These are phyloP conservation scores for Bradynema listronoti DNA, from an alignment of 1,140 invertebrate species.

Conservation along the genomic window DNA sequence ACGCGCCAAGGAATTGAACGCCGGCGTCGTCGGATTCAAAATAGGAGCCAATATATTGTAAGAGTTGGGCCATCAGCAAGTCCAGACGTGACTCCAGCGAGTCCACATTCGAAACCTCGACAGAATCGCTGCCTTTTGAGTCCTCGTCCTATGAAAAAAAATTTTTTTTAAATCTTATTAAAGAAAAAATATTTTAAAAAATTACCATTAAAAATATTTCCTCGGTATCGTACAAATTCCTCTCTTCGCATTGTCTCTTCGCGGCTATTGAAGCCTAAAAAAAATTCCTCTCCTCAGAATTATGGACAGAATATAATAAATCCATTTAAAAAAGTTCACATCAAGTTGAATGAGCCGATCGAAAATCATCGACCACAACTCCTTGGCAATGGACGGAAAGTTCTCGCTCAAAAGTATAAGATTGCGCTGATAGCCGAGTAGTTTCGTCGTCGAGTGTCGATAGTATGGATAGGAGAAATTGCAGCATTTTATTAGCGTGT, in stretches of 20 bases:
- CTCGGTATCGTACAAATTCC: neutral
- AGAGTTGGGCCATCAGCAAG: conserved; percentile 14
- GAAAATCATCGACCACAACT: conserved; percentile 26
- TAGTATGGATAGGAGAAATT: conserved; percentile 14
- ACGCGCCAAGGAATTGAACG: no score
- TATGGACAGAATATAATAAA: no score
- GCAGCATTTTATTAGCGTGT: conserved; percentile 19
- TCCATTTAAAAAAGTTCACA: neutral
- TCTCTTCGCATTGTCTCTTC: conserved; percentile 1
- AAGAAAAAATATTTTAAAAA: neutral
- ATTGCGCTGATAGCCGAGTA: conserved; percentile 23
- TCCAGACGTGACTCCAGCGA: conserved; percentile 16
- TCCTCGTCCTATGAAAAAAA: neutral
- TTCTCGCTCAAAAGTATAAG: conserved; percentile 11
- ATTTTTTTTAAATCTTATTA: neutral
- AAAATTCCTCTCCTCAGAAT: no score
- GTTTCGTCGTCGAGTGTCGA: conserved; percentile 19
- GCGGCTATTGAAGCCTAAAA: conserved; percentile 3
- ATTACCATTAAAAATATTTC: conserved; percentile 9
- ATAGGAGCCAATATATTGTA: conserved; percentile 5
- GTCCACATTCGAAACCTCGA: neutral
- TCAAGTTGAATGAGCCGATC: conserved; percentile 24
- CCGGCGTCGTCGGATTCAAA: neutral
- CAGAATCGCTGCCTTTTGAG: neutral
- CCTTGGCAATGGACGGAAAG: neutral